A percentile compares a stretch with the other conserved stretches of the same genome.
These are phyloP conservation scores for Leptobrachium ailaonicum DNA, from an alignment of 2,113 vertebrate genomes.

Conservation along the genomic window DNA sequence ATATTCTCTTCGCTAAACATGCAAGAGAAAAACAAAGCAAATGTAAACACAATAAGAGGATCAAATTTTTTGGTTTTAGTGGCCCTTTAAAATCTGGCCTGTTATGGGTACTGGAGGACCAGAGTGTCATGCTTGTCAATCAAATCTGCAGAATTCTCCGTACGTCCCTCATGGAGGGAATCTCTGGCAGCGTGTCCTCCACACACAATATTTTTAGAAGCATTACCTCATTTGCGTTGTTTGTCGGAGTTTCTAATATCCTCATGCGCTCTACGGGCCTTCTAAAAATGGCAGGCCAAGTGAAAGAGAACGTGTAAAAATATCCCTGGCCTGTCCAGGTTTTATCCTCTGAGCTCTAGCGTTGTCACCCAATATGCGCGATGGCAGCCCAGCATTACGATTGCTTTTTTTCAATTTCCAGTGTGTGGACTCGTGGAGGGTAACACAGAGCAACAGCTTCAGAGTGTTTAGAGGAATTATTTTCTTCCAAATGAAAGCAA, in stretches of 20 bases:
- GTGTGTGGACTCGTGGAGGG: too few species aligned
- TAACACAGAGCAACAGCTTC: too few species aligned
- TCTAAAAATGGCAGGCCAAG: constrained; percentile 39
- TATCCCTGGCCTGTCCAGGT: constrained; percentile 14
- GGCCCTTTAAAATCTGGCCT: too few species aligned
- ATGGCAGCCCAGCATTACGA: constrained; percentile 28
- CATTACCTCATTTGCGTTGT: constrained; percentile 17
- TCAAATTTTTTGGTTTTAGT: too few species aligned
- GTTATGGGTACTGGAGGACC: background rate
- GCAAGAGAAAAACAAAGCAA: too few species aligned
- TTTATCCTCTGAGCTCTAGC: background rate
- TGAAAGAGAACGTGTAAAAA: constrained; percentile 12
- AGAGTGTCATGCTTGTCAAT: background rate
- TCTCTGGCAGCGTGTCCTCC: background rate
- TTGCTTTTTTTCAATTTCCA: too few species aligned
- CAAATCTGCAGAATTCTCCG: background rate
- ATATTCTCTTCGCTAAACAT: too few species aligned
- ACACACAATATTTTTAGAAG: constrained; percentile 26
- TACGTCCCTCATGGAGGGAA: background rate
- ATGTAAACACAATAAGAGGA: too few species aligned
- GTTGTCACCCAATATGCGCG: constrained; percentile 39
- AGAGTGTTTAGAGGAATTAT: too few species aligned
- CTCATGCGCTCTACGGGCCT: background rate
- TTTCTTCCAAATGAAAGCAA: too few species aligned
- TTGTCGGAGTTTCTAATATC: background rate